Evolutionary conservation across 2,888 invertebrate species (phyloP).

Genomic region (Ophonus ardosiacus): DNA sequence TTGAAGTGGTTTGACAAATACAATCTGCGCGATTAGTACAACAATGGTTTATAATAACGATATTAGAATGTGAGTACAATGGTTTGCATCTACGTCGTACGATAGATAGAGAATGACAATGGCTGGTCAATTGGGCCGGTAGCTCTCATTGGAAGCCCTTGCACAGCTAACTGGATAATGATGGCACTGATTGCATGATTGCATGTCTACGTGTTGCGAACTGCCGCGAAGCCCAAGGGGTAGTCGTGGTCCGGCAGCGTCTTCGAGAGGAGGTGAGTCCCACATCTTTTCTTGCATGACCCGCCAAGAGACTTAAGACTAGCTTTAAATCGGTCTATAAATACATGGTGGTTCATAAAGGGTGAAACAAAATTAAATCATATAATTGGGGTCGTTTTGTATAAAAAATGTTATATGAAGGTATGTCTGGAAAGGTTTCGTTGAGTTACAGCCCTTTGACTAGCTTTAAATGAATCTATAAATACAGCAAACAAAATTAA

Average conservation of each 20-base stretch:
- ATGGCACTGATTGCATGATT: slow-evolving; percentile 60
- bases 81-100: slow-evolving; percentile 31
- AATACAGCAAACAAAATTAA: no score
- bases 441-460: no score
- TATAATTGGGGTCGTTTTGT: no score
- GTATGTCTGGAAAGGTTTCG: no score
- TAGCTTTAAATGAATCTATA: no score
- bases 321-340: not conserved
- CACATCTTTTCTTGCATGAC: slow-evolving; percentile 8
- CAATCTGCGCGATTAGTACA: not conserved
- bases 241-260: slow-evolving; percentile 46
- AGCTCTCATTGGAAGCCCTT: slow-evolving; percentile 59
- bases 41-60: not conserved
- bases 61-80: not conserved
- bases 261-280: slow-evolving; percentile 37
- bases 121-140: slow-evolving; percentile 55
- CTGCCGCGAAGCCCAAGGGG: slow-evolving; percentile 51
- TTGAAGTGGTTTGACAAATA: not conserved
- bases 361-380: no score
- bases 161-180: slow-evolving; percentile 55
- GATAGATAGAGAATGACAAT: slow-evolving; percentile 9
- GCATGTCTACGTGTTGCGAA: slow-evolving; percentile 65
- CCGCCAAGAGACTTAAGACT: not conserved
- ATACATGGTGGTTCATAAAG: not conserved
- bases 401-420: no score